phyloP scores from a whole-genome alignment of 2,888 invertebrate species.

The Aromia moschata region DNA sequence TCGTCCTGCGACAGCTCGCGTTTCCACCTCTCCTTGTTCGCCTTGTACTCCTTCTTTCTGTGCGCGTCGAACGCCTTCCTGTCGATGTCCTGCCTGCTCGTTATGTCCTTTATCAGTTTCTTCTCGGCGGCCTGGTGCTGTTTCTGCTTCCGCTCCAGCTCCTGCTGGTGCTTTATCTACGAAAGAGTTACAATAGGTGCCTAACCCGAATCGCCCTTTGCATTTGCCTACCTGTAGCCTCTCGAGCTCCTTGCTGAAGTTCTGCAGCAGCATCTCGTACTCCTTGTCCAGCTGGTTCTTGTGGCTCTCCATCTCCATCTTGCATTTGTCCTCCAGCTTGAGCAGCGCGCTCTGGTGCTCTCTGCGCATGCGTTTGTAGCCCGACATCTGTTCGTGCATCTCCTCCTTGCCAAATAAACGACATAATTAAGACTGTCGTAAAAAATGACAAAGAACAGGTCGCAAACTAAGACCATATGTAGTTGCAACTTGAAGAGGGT shows the following conservation, averaged over 20 bases:
- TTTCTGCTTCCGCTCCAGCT: conserved; percentile 82
- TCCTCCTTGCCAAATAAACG: conserved; percentile 72
- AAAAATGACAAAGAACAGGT: no score
- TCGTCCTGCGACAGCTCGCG: conserved; percentile 91
- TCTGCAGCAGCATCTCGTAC: conserved; percentile 91
- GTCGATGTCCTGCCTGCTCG: conserved; percentile 88
- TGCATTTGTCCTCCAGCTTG: conserved; percentile 94
- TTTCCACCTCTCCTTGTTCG: conserved; percentile 97
- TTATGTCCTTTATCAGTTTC: conserved; percentile 92
- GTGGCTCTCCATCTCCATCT: conserved; percentile 96
- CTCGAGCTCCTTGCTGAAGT: conserved; percentile 91
- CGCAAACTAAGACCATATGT: no score
- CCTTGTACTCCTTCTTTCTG: conserved; percentile 96
- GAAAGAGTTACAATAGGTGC: no score
- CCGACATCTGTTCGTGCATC: conserved; percentile 99
- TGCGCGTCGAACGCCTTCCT: conserved; percentile 90
- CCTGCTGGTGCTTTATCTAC: conserved; percentile 77
- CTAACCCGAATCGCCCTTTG: no score
- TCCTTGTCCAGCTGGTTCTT: conserved; percentile 95
- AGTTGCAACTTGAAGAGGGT: no score
- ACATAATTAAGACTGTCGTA: conserved; percentile 28
- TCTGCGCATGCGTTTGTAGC: conserved; percentile 96
- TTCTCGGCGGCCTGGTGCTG: conserved; percentile 90
- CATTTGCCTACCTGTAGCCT: conserved; percentile 72
- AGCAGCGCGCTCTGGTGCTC: conserved; percentile 96